Evolutionary conservation across 2,113 vertebrate species (phyloP).

Genomic region (Halcyon malimbica): DNA sequence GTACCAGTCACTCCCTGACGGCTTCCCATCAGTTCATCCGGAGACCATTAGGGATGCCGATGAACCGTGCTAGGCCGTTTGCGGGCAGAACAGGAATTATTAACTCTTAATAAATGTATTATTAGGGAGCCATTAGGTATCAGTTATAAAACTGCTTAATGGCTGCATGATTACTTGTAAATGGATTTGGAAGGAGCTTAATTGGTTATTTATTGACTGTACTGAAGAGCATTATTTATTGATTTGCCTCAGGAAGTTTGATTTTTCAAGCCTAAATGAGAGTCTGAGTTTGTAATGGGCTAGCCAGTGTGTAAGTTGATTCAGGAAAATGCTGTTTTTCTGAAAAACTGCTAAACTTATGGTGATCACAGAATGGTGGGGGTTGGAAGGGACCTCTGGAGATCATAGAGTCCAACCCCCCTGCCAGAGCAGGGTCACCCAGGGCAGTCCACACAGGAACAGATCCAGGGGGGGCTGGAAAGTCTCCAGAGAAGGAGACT

Average conservation of each 20-base stretch:
- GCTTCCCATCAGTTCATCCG: neutral
- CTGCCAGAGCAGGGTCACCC: too few relatives aligned
- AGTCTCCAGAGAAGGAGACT: too few relatives aligned
- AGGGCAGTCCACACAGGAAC: too few relatives aligned
- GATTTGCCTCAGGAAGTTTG: neutral
- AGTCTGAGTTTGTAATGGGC: neutral
- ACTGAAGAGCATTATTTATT: slow-evolving; percentile 31
- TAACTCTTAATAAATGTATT: slow-evolving; percentile 35
- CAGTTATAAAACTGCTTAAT: slow-evolving; percentile 4
- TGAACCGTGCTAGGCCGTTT: slow-evolving; percentile 4
- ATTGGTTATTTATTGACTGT: slow-evolving; percentile 46
- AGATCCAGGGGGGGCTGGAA: too few relatives aligned
- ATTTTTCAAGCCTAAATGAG: neutral
- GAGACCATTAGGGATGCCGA: neutral
- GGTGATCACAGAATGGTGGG: neutral
- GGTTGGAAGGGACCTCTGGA: too few relatives aligned
- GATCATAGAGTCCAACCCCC: too few relatives aligned
- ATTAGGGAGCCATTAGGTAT: slow-evolving; percentile 35
- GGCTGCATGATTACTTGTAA: slow-evolving; percentile 23
- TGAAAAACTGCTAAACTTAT: neutral
- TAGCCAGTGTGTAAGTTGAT: neutral
- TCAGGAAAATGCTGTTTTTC: neutral
- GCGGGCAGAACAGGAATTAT: neutral
- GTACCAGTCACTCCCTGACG: neutral
- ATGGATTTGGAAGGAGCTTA: slow-evolving; percentile 31